phyloP scores from a whole-genome alignment of 2,113 vertebrate species.

The Albula glossodonta region DNA sequence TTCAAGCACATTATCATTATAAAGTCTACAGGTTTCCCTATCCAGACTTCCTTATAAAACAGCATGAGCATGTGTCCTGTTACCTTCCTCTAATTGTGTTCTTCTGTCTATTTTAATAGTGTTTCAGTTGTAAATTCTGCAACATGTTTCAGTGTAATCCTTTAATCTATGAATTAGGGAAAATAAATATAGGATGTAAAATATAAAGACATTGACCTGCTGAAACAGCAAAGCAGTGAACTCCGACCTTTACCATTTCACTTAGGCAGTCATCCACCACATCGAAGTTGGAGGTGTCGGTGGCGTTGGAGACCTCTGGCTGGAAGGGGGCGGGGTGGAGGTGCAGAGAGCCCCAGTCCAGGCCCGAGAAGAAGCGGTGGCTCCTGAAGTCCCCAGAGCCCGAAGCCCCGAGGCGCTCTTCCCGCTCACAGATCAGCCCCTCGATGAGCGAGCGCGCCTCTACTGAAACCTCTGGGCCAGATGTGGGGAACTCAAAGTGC shows the following conservation, averaged over 20 bases:
- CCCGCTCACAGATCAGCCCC: constrained; percentile 74
- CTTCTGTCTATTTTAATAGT: no score
- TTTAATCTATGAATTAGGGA: no score
- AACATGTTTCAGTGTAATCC: neutral
- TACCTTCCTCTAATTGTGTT: no score
- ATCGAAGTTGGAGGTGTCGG: constrained; percentile 86
- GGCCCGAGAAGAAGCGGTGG: constrained; percentile 76
- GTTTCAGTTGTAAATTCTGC: neutral
- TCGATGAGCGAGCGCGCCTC: constrained; percentile 71
- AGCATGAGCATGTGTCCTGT: neutral
- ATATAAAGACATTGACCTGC: neutral
- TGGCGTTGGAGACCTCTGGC: constrained; percentile 76
- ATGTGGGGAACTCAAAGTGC: constrained; percentile 72
- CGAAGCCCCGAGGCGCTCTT: constrained; percentile 67
- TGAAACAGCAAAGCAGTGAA: no score
- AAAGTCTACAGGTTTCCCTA: no score
- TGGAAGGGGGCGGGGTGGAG: constrained; percentile 71
- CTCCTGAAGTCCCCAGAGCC: constrained; percentile 73
- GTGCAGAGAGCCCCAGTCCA: constrained; percentile 76
- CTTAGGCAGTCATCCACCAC: constrained; percentile 79
- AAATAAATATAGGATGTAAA: neutral
- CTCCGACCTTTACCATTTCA: constrained; percentile 69
- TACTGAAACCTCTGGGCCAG: constrained; percentile 61
- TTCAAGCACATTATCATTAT: neutral
- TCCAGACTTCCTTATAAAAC: neutral